Conservation (phyloP, 2,888 invertebrate species). For the Conops quadrifasciatus region DNA sequence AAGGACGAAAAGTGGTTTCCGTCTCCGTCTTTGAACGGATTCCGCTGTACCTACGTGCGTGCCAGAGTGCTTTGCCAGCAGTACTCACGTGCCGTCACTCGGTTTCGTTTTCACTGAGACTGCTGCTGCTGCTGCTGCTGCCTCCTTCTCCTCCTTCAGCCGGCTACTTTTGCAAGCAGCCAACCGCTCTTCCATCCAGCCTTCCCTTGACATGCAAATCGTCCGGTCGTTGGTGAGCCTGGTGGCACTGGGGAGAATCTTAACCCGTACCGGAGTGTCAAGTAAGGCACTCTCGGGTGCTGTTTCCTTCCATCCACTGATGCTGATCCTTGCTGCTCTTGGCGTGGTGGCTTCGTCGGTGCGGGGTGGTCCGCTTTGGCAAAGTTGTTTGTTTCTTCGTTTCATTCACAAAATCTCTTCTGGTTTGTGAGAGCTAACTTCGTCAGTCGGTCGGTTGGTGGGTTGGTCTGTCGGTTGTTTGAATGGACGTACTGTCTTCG, state of each 20-base stretch:
- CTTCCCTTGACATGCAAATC: constrained; percentile 23
- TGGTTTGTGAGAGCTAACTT: neutral
- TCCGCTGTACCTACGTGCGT: neutral
- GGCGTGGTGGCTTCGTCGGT: constrained; percentile 8
- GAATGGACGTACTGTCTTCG: neutral
- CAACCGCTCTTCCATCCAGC: neutral
- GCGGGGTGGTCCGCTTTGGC: constrained; percentile 6
- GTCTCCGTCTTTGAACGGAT: constrained; percentile 18
- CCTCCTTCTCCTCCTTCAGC: neutral
- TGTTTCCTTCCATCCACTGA: constrained; percentile 4
- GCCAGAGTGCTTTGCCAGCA: neutral
- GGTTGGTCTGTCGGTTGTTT: neutral
- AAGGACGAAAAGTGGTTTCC: no score
- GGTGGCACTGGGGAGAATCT: constrained; percentile 4
- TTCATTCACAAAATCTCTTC: constrained; percentile 25
- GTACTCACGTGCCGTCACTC: neutral
- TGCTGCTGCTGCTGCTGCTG: no score
- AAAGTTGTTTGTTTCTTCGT: constrained; percentile 19
- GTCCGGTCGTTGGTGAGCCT: neutral
- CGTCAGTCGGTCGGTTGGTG: constrained; percentile 1
- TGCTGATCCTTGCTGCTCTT: constrained; percentile 4
- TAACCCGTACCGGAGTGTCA: constrained; percentile 13
- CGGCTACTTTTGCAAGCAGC: neutral
- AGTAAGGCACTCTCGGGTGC: constrained; percentile 17
- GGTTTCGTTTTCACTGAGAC: constrained; percentile 16